Conservation (phyloP, 2,113 vertebrate species). For the Rousettus leschenaultii region DNA sequence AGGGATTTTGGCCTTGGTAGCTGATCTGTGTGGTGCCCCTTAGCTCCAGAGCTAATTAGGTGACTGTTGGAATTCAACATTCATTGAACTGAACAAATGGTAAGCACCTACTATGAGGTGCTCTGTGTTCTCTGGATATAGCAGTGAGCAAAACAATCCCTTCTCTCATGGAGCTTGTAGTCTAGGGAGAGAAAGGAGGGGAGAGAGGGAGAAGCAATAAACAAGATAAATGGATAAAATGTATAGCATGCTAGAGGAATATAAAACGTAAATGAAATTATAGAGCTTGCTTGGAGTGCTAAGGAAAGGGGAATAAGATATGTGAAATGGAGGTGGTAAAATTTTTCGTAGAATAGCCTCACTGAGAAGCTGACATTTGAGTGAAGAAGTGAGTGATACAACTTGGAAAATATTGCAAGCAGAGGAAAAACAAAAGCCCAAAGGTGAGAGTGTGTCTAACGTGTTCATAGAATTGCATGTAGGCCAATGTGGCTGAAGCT, state of each 20-base stretch:
- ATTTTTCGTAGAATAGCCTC: not conserved
- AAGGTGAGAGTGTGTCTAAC: not conserved
- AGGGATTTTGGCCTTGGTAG: not conserved
- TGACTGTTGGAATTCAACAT: not conserved
- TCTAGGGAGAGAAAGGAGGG: not conserved
- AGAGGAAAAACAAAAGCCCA: not conserved
- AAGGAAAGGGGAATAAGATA: not conserved
- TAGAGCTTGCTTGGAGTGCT: not conserved
- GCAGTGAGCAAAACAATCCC: not conserved
- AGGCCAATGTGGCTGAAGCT: not conserved
- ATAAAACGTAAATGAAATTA: not conserved
- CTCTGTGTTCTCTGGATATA: not conserved
- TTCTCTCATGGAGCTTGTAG: not conserved
- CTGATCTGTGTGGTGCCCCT: not conserved
- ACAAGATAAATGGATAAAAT: not conserved
- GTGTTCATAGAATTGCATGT: not conserved
- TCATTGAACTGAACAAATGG: not conserved
- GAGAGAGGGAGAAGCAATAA: not conserved
- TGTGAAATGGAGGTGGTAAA: not conserved
- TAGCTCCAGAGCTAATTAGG: not conserved
- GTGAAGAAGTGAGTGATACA: not conserved
- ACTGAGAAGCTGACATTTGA: not conserved
- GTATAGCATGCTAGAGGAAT: not conserved
- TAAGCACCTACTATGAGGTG: not conserved
- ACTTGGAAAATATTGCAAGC: not conserved